Conservation (phyloP, 2,888 invertebrate genomes). For the Periphyllus acericola region DNA sequence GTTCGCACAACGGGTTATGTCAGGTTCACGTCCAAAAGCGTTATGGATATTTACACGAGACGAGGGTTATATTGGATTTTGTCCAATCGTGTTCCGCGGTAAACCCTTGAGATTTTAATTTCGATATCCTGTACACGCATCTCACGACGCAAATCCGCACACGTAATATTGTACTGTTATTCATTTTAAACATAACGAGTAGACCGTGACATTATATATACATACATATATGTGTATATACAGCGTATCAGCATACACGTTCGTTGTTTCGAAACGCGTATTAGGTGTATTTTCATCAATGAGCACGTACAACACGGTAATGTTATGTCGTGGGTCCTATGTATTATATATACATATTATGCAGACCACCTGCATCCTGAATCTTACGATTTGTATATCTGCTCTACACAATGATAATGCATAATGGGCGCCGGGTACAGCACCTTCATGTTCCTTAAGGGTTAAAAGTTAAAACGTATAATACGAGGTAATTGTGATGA, state of each 20-base stretch:
- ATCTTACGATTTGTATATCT: not conserved
- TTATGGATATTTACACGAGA: no score
- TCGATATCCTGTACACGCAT: not conserved
- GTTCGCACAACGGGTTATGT: no score
- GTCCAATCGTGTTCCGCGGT: no score
- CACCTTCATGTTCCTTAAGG: not conserved
- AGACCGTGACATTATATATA: not conserved
- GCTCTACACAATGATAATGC: not conserved
- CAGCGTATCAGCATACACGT: not conserved
- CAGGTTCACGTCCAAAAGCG: no score
- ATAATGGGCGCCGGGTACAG: not conserved
- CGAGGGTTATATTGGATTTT: no score
- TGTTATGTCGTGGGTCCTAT: not conserved
- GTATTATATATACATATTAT: no score
- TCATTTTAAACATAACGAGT: not conserved
- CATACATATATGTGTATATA: not conserved
- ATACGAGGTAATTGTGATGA: slow-evolving; percentile 1
- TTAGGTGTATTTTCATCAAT: not conserved
- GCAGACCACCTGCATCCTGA: not conserved
- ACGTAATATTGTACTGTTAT: not conserved
- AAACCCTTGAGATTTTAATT: not conserved
- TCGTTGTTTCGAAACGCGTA: not conserved
- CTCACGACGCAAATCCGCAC: not conserved
- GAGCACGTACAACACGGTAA: slow-evolving; percentile 10
- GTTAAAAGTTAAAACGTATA: not conserved